Evolutionary conservation across 2,113 vertebrate genomes (phyloP), one percentile per base, ranked within the genome.

Genomic region (Cinclus cinclus): DNA sequence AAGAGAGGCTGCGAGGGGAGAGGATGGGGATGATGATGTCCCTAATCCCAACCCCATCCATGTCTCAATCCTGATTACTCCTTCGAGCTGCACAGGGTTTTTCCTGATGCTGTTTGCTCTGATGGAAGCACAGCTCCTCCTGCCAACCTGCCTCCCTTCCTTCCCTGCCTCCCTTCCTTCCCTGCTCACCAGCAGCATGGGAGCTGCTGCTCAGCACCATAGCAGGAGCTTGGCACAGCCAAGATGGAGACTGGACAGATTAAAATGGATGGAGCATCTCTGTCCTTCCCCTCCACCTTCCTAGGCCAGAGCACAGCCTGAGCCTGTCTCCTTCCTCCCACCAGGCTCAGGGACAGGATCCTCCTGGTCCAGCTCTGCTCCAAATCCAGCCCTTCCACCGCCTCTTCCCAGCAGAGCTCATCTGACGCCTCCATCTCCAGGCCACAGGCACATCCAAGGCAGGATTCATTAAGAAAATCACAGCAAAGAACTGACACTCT

Each of bases 261-360:
- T 49, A 91, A 87, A 92, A 95, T 69, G 95, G 95, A 94, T 77
- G 83, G 60, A 96, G n/a, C 76, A 33, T 28, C 58, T 63, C 44
- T 3, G 49, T 15, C 69, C 52, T 52, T 37, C 33, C 27, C 20
- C 9, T 28, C n/a, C 50, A 41, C 44, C 71, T 49, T 14, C 52
- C 49, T 33, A 35, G 53, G 68, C 18, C 2, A 53, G 53, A 25
- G 13, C 15, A 28, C 39, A 35, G 33, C 52, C 63, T 4, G 4
- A 50, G 22, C 37, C n/a, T n/a, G 49, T 63, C 27, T 63, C 42
- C 49, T 21, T 76, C 58, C 81, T 83, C 46, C 56, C 81, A 31
- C 44, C 2, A 1, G 23, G 44, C 58, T 19, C 7, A 25, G 31
- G 69, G 69, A 55, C 33, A 7, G 35, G 39, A 20, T 4, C 13